phyloP scores from a whole-genome alignment of 2,888 invertebrate species.

The Agonum fuliginosum region DNA sequence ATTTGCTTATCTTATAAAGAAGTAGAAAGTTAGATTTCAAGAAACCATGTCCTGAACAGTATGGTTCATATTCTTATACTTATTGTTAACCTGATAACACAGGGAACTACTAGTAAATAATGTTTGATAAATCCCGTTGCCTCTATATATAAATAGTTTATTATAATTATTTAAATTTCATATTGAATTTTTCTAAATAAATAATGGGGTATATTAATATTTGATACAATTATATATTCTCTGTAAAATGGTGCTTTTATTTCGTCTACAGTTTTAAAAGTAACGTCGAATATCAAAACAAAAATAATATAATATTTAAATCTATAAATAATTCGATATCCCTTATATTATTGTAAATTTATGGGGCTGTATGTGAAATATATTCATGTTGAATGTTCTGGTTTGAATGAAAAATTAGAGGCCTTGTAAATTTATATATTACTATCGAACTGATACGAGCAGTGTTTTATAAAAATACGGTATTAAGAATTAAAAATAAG shows the following conservation, averaged over 20 bases:
- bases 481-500: constrained; percentile 52
- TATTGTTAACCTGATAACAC: constrained; percentile 55
- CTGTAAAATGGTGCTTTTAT: constrained; percentile 55
- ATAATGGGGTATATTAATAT: constrained; percentile 47
- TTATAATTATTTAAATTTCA: constrained; percentile 54
- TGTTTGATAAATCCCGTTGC: constrained; percentile 57
- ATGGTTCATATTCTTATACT: constrained; percentile 55
- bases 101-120: constrained; percentile 55
- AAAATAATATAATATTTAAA: constrained; percentile 21
- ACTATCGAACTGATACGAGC: constrained; percentile 56
- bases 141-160: constrained; percentile 58
- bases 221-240: constrained; percentile 56
- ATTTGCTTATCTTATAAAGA: constrained; percentile 6
- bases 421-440: constrained; percentile 60
- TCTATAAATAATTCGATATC: constrained; percentile 42
- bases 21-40: constrained; percentile 24
- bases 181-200: constrained; percentile 56
- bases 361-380: constrained; percentile 55
- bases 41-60: constrained; percentile 30
- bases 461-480: constrained; percentile 55
- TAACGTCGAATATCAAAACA: background rate
- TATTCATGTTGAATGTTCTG: constrained; percentile 50
- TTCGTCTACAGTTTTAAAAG: constrained; percentile 36
- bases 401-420: constrained; percentile 47
- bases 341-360: constrained; percentile 56